phyloP scores from a whole-genome alignment of 2,113 vertebrate species.

The Erythrocebus patas region DNA sequence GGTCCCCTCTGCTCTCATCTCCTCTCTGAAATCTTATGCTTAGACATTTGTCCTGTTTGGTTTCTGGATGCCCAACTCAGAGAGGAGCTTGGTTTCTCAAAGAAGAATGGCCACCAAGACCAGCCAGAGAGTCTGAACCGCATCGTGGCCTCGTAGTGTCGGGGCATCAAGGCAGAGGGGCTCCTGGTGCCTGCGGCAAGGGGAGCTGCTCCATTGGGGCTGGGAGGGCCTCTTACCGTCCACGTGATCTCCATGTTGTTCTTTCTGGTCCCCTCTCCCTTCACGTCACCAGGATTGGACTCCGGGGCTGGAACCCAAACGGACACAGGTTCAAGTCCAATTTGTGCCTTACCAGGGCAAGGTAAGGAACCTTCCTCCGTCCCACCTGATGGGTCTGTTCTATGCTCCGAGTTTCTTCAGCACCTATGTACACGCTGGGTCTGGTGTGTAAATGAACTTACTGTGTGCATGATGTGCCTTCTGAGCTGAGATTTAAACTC shows the following conservation, averaged over 20 bases:
- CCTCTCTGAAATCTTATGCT: background rate
- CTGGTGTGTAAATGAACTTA: rapidly evolving
- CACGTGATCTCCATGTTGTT: slow-evolving; percentile 98
- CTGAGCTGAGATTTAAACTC: background rate
- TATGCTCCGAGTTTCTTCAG: rapidly evolving
- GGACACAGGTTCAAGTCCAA: background rate
- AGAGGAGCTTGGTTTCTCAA: background rate
- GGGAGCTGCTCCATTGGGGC: background rate
- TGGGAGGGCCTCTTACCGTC: slow-evolving; percentile 85
- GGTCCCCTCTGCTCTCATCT: background rate
- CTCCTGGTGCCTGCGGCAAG: too few species aligned
- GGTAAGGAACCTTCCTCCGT: rapidly evolving
- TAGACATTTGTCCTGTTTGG: background rate
- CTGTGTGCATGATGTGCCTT: background rate
- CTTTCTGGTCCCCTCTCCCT: slow-evolving; percentile 91
- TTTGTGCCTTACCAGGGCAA: background rate
- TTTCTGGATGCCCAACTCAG: background rate
- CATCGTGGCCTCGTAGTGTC: rapidly evolving
- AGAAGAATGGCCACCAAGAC: background rate
- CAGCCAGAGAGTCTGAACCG: background rate
- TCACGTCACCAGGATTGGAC: slow-evolving; percentile 88
- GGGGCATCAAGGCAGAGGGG: rapidly evolving
- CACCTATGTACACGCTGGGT: rapidly evolving
- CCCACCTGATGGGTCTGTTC: rapidly evolving
- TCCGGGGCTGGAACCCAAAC: slow-evolving; percentile 90